Percentiles rank a stretch among this genome's conserved stretches.
Conservation (phyloP, 2,113 vertebrate genomes). For the Lampris megalopsis region DNA sequence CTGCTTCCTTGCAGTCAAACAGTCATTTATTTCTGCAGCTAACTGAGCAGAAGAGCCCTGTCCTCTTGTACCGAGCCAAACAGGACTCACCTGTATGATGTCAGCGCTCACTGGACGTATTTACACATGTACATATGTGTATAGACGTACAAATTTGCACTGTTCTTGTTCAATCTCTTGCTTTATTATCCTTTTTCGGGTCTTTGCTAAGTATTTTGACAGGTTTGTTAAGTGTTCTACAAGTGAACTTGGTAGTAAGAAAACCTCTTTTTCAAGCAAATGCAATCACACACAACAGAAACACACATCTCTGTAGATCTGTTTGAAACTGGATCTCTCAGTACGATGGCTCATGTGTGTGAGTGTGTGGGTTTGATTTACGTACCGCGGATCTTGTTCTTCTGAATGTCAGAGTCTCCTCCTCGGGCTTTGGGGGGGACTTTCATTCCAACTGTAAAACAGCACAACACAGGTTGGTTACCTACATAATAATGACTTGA, state of each 20-base stretch:
- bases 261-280: background rate
- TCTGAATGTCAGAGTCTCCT: constrained; percentile 81
- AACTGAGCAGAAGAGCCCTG: no score
- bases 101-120: no score
- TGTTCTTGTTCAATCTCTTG: no score
- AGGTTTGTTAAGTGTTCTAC: background rate
- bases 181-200: no score
- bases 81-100: no score
- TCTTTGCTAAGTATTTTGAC: no score
- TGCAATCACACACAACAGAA: background rate
- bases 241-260: background rate
- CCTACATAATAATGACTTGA: background rate
- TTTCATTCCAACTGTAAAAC: constrained; percentile 83
- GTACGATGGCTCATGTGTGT: background rate
- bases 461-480: constrained; percentile 14
- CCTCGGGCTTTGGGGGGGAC: constrained; percentile 81
- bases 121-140: no score
- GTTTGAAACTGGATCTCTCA: background rate
- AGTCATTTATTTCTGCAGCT: no score
- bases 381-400: constrained; percentile 84
- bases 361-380: background rate
- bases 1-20: no score
- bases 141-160: no score
- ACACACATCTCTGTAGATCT: background rate
- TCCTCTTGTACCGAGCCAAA: no score